phyloP scores from a whole-genome alignment of 2,797 vertebrate species.

The Coracias cyanogaster region DNA sequence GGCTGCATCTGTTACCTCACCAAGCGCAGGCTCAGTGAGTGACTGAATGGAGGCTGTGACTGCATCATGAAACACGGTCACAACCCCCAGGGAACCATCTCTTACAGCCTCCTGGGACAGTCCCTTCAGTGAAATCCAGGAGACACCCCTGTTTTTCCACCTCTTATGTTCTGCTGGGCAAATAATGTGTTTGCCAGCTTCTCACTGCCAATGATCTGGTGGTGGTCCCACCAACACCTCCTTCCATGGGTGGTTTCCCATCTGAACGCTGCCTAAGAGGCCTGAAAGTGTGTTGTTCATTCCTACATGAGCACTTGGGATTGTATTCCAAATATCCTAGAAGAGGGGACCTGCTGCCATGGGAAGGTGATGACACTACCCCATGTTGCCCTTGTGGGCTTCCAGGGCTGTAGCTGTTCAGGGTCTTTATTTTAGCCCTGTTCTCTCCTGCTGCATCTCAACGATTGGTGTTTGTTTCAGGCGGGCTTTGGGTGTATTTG shows the following conservation, averaged over 20 bases:
- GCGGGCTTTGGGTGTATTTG: not conserved
- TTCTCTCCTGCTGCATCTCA: not conserved
- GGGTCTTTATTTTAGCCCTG: not conserved
- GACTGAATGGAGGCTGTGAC: too few relatives aligned
- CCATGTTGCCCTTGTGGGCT: not conserved
- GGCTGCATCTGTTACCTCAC: not conserved
- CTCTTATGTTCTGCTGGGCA: too few relatives aligned
- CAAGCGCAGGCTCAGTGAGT: too few relatives aligned
- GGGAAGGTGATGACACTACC: not conserved
- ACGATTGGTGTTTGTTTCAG: not conserved
- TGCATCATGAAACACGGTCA: too few relatives aligned
- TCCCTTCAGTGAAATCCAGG: not conserved
- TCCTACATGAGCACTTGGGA: not conserved
- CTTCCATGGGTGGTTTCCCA: not conserved
- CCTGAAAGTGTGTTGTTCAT: not conserved
- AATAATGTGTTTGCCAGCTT: not conserved
- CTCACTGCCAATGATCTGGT: not conserved
- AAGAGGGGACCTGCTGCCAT: accelerated
- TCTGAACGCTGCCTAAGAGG: not conserved
- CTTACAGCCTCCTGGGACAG: not conserved
- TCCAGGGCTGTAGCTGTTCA: not conserved
- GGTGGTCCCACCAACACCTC: not conserved
- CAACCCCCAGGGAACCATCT: too few relatives aligned
- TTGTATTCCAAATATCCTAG: not conserved
- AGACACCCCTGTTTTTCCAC: not conserved